These are phyloP conservation scores for Mactromeris polynyma DNA, from an alignment of 2,888 invertebrate species.

Conservation along the genomic window DNA sequence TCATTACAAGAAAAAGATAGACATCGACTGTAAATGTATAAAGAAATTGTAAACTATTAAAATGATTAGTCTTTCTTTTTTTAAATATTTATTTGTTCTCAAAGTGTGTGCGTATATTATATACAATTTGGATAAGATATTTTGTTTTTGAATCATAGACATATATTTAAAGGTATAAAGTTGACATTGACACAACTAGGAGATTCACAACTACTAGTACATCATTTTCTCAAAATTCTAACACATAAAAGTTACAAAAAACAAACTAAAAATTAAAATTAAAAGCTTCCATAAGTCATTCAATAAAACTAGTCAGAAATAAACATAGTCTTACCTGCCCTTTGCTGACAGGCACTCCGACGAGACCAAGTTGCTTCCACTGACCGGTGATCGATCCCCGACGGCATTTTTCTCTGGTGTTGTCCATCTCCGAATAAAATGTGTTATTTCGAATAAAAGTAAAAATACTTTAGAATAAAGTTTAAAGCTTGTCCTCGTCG, in stretches of 20 bases:
- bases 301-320: not conserved
- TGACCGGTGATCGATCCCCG: constrained; percentile 10
- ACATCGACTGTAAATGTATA: too few species aligned
- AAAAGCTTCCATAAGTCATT: not conserved
- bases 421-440: not conserved
- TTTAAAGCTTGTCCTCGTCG: not conserved
- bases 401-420: not conserved
- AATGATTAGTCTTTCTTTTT: too few species aligned
- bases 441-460: not conserved
- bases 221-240: not conserved
- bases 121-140: too few species aligned
- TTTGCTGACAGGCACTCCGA: constrained; percentile 77
- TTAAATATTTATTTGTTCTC: too few species aligned
- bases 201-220: not conserved
- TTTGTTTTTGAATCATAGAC: not conserved
- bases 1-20: too few species aligned
- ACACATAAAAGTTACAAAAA: too few species aligned
- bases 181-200: not conserved
- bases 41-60: too few species aligned
- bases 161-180: not conserved
- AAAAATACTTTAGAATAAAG: not conserved
- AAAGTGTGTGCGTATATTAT: too few species aligned
- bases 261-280: too few species aligned
- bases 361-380: constrained; percentile 68
- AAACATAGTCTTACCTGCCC: constrained; percentile 72